Evolutionary conservation across 1,140 invertebrate species (phyloP).

Genomic region (Pemphigus obesinymphae): DNA sequence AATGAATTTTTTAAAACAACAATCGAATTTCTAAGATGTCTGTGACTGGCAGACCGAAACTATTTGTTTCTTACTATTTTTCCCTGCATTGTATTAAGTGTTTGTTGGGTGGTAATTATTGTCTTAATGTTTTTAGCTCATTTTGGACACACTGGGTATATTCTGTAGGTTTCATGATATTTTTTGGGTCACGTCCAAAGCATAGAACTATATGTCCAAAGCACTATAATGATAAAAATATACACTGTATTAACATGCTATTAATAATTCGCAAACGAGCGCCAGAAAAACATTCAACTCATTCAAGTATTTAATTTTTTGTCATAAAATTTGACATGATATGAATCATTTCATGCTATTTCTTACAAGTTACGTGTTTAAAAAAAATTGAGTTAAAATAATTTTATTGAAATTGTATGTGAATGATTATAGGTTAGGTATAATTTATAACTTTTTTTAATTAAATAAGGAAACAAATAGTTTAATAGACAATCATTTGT

Average conservation of each 20-base stretch:
- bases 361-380: too few species aligned
- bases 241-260: conserved; percentile 1
- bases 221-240: neutral
- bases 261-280: conserved; percentile 34
- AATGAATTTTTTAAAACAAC: conserved; percentile 30
- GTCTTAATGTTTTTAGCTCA: neutral
- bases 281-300: neutral
- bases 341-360: neutral
- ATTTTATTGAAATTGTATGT: too few species aligned
- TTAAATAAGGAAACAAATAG: too few species aligned
- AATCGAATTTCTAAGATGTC: conserved; percentile 31
- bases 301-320: conserved; percentile 9
- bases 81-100: neutral
- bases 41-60: conserved; percentile 33
- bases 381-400: neutral
- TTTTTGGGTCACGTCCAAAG: conserved; percentile 12
- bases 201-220: too few species aligned
- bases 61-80: neutral
- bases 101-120: conserved; percentile 13
- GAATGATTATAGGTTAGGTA: too few species aligned
- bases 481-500: too few species aligned
- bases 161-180: conserved; percentile 15
- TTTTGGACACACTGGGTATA: neutral
- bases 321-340: neutral
- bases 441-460: too few species aligned